Evolutionary conservation across 2,888 invertebrate species (phyloP).

Genomic region (Danaus chrysippus): DNA sequence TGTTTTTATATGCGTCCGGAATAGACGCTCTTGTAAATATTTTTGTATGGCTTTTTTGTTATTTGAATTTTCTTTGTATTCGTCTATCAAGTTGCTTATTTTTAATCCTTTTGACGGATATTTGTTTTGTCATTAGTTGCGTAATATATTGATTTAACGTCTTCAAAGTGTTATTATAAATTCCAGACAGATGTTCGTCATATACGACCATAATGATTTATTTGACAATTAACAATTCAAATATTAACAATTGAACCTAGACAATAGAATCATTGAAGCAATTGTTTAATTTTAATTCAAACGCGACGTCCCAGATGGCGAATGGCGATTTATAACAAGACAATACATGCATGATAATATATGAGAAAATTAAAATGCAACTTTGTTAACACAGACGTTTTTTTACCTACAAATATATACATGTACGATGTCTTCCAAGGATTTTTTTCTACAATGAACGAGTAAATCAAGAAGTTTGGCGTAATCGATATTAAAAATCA

Average conservation of each 20-base stretch:
- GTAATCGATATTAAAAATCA: too few relatives aligned
- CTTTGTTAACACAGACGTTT: background rate
- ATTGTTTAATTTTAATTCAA: slow-evolving; percentile 2
- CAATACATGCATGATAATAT: slow-evolving; percentile 1
- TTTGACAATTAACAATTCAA: background rate
- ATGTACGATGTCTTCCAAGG: too few relatives aligned
- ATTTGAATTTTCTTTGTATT: background rate
- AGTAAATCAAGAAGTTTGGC: too few relatives aligned
- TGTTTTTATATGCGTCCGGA: background rate
- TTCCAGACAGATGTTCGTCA: background rate
- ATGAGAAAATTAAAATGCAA: background rate
- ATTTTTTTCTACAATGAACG: too few relatives aligned
- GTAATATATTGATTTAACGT: too few relatives aligned
- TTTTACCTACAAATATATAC: too few relatives aligned
- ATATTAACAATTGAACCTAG: slow-evolving; percentile 2
- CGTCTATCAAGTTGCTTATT: too few relatives aligned
- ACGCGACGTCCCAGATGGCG: slow-evolving; percentile 13
- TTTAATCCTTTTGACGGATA: too few relatives aligned
- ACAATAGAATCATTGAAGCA: slow-evolving; percentile 1
- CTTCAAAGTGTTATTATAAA: too few relatives aligned
- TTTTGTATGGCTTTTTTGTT: background rate
- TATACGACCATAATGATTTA: background rate
- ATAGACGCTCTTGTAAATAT: background rate
- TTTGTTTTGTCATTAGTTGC: too few relatives aligned
- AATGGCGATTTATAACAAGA: slow-evolving; percentile 12